Percentiles rank a stretch among this genome's conserved stretches.
phyloP scores from a whole-genome alignment of 2,113 vertebrate species.

The Solea solea region DNA sequence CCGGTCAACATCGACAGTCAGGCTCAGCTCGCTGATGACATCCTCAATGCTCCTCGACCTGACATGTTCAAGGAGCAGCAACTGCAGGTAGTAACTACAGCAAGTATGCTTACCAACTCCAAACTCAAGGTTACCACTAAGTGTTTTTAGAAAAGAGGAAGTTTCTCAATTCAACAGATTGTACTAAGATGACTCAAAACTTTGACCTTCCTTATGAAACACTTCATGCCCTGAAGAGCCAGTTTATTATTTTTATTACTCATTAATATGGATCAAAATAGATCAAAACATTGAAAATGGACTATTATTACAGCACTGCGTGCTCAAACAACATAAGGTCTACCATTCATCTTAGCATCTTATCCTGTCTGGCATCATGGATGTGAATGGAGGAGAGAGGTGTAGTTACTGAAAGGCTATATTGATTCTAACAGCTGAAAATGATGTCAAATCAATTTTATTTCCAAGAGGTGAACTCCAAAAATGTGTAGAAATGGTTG shows the following conservation, averaged over 20 bases:
- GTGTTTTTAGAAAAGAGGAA: too few relatives aligned
- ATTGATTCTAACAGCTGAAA: constrained; percentile 44
- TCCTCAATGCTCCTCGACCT: constrained; percentile 91
- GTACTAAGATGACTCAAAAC: too few relatives aligned
- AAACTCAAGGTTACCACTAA: too few relatives aligned
- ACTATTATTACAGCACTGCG: neutral
- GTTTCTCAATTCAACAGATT: too few relatives aligned
- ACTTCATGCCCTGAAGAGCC: too few relatives aligned
- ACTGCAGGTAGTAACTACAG: constrained; percentile 85
- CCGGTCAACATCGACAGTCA: constrained; percentile 99
- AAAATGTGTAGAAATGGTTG: too few relatives aligned
- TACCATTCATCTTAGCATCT: constrained; percentile 16
- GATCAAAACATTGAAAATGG: constrained; percentile 16
- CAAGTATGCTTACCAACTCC: too few relatives aligned
- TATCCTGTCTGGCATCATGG: constrained; percentile 1
- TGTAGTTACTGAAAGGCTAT: constrained; percentile 31
- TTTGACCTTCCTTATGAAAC: too few relatives aligned
- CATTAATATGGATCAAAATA: constrained; percentile 22
- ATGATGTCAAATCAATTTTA: too few relatives aligned
- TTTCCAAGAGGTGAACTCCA: too few relatives aligned
- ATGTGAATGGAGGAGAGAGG: constrained; percentile 21
- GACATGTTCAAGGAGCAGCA: constrained; percentile 99
- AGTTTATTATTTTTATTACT: constrained; percentile 7
- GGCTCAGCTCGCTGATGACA: constrained; percentile 93
- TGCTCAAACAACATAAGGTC: constrained; percentile 22